Percentiles rank a stretch among this genome's conserved stretches.
Conservation (phyloP, 2,113 vertebrate species). For the Acanthochromis polyacanthus region DNA sequence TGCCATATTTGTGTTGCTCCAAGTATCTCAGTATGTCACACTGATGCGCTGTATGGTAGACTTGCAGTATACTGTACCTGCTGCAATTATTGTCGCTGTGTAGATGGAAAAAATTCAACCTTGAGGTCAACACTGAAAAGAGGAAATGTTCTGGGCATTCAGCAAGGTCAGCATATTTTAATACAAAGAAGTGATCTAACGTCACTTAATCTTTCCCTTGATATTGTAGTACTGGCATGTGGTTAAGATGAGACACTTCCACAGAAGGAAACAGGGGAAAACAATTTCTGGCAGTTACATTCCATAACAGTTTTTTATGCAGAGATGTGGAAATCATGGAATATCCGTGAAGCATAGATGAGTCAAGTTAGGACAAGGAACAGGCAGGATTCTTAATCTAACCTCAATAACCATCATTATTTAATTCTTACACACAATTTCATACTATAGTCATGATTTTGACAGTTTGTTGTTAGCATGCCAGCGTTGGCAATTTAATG, state of each 20-base stretch:
- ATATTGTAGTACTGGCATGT: slow-evolving; percentile 15
- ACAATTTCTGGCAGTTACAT: background rate
- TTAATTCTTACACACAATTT: background rate
- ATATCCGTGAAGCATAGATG: no score
- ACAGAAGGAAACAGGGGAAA: slow-evolving; percentile 14
- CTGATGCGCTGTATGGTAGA: background rate
- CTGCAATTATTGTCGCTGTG: background rate
- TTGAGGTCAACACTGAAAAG: slow-evolving; percentile 41
- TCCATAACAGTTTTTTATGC: no score
- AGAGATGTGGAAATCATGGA: no score
- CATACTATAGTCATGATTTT: background rate
- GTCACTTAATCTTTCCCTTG: slow-evolving; percentile 29
- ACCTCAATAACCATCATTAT: no score
- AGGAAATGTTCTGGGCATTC: slow-evolving; percentile 64
- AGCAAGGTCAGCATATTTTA: slow-evolving; percentile 53
- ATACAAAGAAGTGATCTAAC: slow-evolving; percentile 31
- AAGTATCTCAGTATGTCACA: background rate
- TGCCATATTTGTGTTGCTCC: background rate
- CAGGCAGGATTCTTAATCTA: no score
- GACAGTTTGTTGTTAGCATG: background rate
- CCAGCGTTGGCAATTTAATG: no score
- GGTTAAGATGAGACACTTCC: slow-evolving; percentile 31
- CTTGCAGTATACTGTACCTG: background rate
- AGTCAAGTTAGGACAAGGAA: no score
- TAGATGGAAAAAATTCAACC: slow-evolving; percentile 4